Evolutionary conservation across 2,113 vertebrate species (phyloP), one percentile per base, ranked within the genome.

Genomic region (Cricetomys ansorgei): DNA sequence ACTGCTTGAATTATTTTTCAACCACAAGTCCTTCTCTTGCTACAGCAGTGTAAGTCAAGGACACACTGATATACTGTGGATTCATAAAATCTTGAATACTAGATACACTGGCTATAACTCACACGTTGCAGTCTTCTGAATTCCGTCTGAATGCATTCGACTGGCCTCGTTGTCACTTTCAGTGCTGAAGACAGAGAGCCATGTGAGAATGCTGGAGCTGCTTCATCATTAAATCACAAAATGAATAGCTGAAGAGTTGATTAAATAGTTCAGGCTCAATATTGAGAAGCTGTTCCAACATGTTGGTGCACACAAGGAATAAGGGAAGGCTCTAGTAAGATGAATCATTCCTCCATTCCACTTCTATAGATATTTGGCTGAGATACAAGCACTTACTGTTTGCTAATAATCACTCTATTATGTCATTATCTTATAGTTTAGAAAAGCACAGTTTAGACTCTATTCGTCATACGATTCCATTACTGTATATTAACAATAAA

Each of bases 1-100:
- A 57, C 84, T 84, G 83, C 59, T 96, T 75, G 29, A 93, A 96
- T 95, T 96, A 94, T 43, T 97, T 98, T 96, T 95, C 17, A 70
- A 59, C n/a, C 11, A 48, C 79, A 95, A 95, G 81, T 40, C 62
- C 6, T 84, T 97, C 62, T 89, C 96, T 92, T 0, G 53, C 40
- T 37, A 57, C 37, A 23, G 21, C 76, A 77, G 94, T 77, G 93
- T 57, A 94, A 98, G 96, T 7, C 31, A 83, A 25, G 19, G 94
- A 94, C 64, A 89, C 57, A 67, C 25, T 43, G 1, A 73, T 93
- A 29, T 89, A 88, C 65, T 92, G 94, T 37, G 45, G 88, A 90
- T 5, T 57, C 75, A 94, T 93, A 97, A 92, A 97, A 96, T 97
- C 95, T 77, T 59, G 31, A 92, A 89, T 83, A 77, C 5, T 88